These are phyloP conservation scores for Danio tinwini DNA, from an alignment of 2,797 vertebrate genomes.

Conservation along the genomic window DNA sequence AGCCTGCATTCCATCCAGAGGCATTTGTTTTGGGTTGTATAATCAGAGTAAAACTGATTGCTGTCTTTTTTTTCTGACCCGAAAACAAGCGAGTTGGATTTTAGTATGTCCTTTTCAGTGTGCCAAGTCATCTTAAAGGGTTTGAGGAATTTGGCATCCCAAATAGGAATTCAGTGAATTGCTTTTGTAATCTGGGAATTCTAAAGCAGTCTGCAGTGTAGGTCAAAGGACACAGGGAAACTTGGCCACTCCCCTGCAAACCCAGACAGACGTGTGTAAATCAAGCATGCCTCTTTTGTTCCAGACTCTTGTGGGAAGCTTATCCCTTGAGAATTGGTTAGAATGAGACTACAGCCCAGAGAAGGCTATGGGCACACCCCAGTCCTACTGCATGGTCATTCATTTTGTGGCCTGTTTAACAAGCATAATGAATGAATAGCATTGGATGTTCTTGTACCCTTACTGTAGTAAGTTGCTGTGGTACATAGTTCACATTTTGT, in stretches of 20 bases:
- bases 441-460: conserved; percentile 14
- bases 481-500: background rate
- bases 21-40: conserved; percentile 74
- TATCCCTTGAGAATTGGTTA: conserved; percentile 56
- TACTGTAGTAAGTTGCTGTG: background rate
- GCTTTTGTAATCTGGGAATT: conserved; percentile 49
- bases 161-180: conserved; percentile 37
- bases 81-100: conserved; percentile 31
- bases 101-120: conserved; percentile 27
- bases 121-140: conserved; percentile 28
- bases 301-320: conserved; percentile 57
- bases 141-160: conserved; percentile 35
- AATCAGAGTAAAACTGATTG: conserved; percentile 66
- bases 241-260: conserved; percentile 46
- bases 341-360: conserved; percentile 50
- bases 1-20: conserved; percentile 79
- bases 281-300: conserved; percentile 61
- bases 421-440: conserved; percentile 29
- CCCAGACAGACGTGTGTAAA: conserved; percentile 60
- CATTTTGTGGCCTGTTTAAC: conserved; percentile 54
- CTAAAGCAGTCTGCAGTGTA: conserved; percentile 47
- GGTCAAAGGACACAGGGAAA: conserved; percentile 44
- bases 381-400: conserved; percentile 52
- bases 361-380: conserved; percentile 57
- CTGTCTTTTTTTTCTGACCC: conserved; percentile 41